Base-by-base conservation (phyloP, 2,888 invertebrate species). In the Diarsia brunnea region DNA sequence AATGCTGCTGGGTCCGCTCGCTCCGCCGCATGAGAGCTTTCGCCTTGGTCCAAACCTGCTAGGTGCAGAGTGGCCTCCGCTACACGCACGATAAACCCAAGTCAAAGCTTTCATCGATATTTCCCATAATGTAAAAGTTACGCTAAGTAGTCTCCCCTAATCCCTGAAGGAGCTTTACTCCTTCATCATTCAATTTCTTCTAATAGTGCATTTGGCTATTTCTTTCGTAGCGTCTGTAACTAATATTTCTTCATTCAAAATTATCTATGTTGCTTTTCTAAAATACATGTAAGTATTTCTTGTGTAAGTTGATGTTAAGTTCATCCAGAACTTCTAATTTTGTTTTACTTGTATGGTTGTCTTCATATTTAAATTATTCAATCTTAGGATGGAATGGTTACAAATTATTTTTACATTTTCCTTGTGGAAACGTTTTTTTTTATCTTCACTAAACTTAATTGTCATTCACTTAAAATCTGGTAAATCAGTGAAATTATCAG, bases 21-120 rank as follows among this genome's bases (percentile, higher is more conserved):
- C 89, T 90, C 85, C 90, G 90, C 92, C 92, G 94, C 93, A 94
- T 94, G 94, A 90, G 90, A 93, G 94, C 94, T 94, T 95, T 93
- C 90, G 92, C 92, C 91, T 92, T 91, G 89, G 91, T 90, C 87
- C 84, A 80, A 88, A 88, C 88, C 91, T 89, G 90, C 89, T 90
- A 88, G 85, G 88, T 90, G 89, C 89, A 90, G 82, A 88, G 84
- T 87, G 82, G 87, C 86, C 87, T 90, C 89, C 86, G 91, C 91
- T 91, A 89, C 90, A 86, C 88, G 89, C 92, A 91, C 89, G 85
- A 80, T 88, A 83, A 89, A 86, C 87, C 89, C 89, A 89, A 90
- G 86, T 90, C 87, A 89, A 91, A 93, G 93, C 93, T 95, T 94
- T 93, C 93, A 90, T 92, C 92, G 87, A 92, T 90, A 93, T 92